phyloP scores from a whole-genome alignment of 53 echinoderm and acorn worm species.

The Paelopatides confundens region DNA sequence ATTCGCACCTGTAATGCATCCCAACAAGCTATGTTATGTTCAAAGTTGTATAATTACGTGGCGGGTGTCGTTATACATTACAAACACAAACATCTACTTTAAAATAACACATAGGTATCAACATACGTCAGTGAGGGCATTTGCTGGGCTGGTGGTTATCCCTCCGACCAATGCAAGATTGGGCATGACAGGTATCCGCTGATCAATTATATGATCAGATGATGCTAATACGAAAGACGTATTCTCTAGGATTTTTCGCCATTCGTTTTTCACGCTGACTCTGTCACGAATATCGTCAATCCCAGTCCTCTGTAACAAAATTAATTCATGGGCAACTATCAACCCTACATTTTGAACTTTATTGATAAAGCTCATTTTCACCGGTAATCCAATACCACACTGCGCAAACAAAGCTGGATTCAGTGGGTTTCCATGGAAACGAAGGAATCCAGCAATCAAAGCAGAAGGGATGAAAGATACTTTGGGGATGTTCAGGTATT shows the following conservation, averaged over 20 bases:
- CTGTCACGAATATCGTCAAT: constrained; percentile 1
- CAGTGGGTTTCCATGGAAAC: constrained; percentile 19
- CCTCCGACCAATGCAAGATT: background rate
- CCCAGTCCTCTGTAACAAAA: background rate
- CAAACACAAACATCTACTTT: no score
- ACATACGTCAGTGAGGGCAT: constrained; percentile 5
- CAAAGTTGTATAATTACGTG: no score
- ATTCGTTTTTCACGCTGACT: background rate
- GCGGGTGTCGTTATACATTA: no score
- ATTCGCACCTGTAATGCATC: no score
- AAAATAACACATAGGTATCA: no score
- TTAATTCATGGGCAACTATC: background rate
- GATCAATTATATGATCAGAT: background rate
- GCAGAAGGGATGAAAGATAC: background rate
- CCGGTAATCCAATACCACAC: background rate
- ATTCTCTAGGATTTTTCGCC: background rate
- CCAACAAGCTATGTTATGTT: no score
- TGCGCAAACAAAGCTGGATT: constrained; percentile 1
- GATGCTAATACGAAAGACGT: background rate
- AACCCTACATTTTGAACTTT: background rate
- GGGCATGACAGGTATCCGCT: background rate
- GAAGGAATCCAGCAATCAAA: background rate
- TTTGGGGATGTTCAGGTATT: background rate
- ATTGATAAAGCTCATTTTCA: constrained; percentile 9
- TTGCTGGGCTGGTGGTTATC: background rate